Base-by-base conservation (phyloP, 2,888 invertebrate species). In the Salpingus planirostris region DNA sequence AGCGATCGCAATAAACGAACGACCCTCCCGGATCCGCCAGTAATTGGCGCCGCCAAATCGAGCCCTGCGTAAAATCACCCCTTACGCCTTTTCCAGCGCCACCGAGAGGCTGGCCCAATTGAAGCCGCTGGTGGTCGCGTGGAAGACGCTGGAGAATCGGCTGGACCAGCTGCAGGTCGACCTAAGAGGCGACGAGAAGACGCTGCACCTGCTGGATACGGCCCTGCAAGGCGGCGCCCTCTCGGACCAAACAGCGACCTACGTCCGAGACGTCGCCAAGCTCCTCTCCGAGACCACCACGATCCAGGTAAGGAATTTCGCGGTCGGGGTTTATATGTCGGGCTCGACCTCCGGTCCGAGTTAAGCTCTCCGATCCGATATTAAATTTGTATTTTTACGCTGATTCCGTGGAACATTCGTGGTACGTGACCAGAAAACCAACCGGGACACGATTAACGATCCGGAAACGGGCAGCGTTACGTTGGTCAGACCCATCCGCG, bases 71-170 rank as follows among this genome's bases (percentile, higher is more conserved):
- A n/a, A n/a, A n/a, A n/a, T n/a, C n/a, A n/a, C n/a, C n/a, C 18
- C 18, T 18, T 18, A 13, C 23, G 11, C 10, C 26, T 46, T 38
- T 65, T 69, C 7, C 62, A 85, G 86, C 55, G 78, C 83, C 35
- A 78, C 77, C 47, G 75, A 75, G 47, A 80, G 82, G 58, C 66
- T 87, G 52, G 73, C 78, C 46, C 76, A 76, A 42, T 66, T 87
- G 35, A 82, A 81, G 54, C 76, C 76, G 46, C 77, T 84, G 7
- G 71, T 82, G 27, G 71, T 73, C 45, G 76, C 77, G 15, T 84
- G 83, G 83, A 74, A 77, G 32, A 81, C 85, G 57, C 77, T 87
- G 65, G 84, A 84, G 57, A 71, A 72, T 36, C 80, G 86, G 6
- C 66, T 87, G 32, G 75, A 78, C 10, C 85, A 86, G 58, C 73